Percentiles rank a stretch among this genome's conserved stretches.
These are phyloP conservation scores for Coranthus polyacanthus DNA, from an alignment of 2,797 vertebrate genomes.

Conservation along the genomic window DNA sequence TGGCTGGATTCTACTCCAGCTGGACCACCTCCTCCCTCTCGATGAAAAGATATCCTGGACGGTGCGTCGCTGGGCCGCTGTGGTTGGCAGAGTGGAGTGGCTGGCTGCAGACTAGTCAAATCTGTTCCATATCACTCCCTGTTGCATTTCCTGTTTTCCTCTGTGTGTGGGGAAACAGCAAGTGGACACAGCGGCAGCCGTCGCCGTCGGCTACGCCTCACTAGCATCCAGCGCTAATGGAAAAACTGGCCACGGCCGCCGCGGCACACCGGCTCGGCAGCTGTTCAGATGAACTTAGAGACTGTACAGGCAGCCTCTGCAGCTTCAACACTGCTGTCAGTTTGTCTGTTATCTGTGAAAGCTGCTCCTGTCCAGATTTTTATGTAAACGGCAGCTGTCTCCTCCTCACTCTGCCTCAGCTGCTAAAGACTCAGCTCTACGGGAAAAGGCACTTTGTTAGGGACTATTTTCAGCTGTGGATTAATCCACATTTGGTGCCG, in stretches of 20 bases:
- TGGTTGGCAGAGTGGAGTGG: conserved; percentile 62
- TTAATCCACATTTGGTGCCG: too few species aligned
- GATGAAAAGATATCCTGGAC: conserved; percentile 54
- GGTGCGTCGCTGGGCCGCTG: conserved; percentile 56
- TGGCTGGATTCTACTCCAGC: conserved; percentile 40
- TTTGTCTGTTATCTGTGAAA: conserved; percentile 23
- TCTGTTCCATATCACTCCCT: conserved; percentile 78
- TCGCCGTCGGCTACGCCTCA: conserved; percentile 58
- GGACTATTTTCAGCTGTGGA: too few species aligned
- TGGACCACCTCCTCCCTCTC: conserved; percentile 36
- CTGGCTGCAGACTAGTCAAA: conserved; percentile 67
- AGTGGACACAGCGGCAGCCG: conserved; percentile 55
- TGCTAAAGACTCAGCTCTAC: conserved; percentile 3
- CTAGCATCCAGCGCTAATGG: conserved; percentile 70
- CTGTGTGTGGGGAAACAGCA: conserved; percentile 31
- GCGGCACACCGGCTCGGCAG: conserved; percentile 45
- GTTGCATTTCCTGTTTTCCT: conserved; percentile 66
- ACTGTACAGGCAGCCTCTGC: conserved; percentile 5
- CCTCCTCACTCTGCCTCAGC: conserved; percentile 10
- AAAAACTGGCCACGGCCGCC: conserved; percentile 54
- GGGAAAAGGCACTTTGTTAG: too few species aligned
- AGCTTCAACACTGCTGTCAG: conserved; percentile 18
- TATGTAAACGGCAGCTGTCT: conserved; percentile 57
- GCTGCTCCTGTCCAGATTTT: conserved; percentile 36
- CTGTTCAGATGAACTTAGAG: conserved; percentile 46